Evolutionary conservation across 2,888 invertebrate genomes (phyloP).

Genomic region (Nomada fabriciana): DNA sequence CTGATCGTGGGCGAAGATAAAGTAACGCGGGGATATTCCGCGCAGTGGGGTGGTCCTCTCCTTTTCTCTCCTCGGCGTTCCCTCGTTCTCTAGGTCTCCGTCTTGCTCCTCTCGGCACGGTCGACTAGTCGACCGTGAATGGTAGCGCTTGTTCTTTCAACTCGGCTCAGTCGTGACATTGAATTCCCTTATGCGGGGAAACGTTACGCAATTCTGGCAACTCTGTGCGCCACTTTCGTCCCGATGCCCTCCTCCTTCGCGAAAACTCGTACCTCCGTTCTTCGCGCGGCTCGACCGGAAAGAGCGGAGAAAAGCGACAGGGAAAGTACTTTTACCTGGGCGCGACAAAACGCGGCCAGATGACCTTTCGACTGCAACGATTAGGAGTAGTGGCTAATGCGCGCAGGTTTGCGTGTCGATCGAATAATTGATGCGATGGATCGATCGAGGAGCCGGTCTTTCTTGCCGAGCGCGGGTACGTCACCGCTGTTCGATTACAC

Average conservation of each 20-base stretch:
- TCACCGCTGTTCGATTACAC: conserved; percentile 25
- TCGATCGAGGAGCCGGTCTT: conserved; percentile 13
- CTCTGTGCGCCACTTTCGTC: conserved; percentile 48
- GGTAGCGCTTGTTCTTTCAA: conserved; percentile 64
- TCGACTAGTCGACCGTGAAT: conserved; percentile 62
- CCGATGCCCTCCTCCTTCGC: too few species aligned
- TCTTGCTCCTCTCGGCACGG: conserved; percentile 51
- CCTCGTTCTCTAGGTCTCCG: conserved; percentile 19
- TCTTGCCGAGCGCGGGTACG: conserved; percentile 14
- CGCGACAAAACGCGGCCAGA: neutral
- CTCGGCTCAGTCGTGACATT: conserved; percentile 64
- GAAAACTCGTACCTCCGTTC: too few species aligned
- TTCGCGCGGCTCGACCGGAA: neutral
- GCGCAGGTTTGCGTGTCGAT: neutral
- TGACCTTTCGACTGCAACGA: neutral
- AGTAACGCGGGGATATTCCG: conserved; percentile 36
- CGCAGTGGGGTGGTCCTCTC: conserved; percentile 14
- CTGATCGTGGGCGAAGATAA: conserved; percentile 63
- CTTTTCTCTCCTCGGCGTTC: neutral
- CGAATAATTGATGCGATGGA: conserved; percentile 22
- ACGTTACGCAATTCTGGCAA: conserved; percentile 61
- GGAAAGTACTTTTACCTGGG: conserved; percentile 35
- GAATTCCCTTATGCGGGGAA: conserved; percentile 62
- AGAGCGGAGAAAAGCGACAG: conserved; percentile 16
- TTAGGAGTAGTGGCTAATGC: neutral